phyloP scores from a whole-genome alignment of 2,888 invertebrate species.

The Trachelus tabidus region DNA sequence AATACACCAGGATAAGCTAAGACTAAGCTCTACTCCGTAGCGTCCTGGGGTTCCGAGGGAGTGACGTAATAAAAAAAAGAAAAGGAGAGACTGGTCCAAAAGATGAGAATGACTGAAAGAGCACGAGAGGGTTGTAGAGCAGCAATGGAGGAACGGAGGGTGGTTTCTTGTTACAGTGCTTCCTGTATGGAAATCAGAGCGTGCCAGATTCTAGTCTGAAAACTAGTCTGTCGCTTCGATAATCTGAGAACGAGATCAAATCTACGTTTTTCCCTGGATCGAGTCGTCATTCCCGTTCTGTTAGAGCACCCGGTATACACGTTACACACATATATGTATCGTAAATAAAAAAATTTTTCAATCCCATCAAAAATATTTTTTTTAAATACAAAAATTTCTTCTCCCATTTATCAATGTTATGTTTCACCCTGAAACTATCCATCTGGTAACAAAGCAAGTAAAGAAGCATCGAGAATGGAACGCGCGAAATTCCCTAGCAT shows the following conservation, averaged over 20 bases:
- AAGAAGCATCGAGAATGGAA: no score
- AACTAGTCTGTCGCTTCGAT: constrained; percentile 37
- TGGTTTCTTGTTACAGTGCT: constrained; percentile 61
- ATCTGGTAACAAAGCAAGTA: no score
- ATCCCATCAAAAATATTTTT: no score
- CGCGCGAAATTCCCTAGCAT: constrained; percentile 31
- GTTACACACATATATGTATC: no score
- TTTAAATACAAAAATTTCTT: no score
- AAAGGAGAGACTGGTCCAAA: constrained; percentile 9
- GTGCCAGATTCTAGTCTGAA: constrained; percentile 29
- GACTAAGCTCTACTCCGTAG: constrained; percentile 19
- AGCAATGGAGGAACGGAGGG: constrained; percentile 33
- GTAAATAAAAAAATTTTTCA: no score
- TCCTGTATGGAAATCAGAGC: constrained; percentile 64
- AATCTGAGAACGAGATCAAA: constrained; percentile 60
- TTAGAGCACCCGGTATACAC: no score
- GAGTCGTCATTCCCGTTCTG: not conserved
- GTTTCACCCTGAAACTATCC: no score
- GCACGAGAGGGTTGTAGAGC: not conserved
- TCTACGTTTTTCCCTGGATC: constrained; percentile 22
- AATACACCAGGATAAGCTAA: constrained; percentile 30
- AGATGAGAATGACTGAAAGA: constrained; percentile 11
- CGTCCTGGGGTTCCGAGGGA: constrained; percentile 1
- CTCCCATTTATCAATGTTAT: no score
- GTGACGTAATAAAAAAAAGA: not conserved